phyloP scores from a whole-genome alignment of 2,888 invertebrate species.

The Pollenia angustigena region DNA sequence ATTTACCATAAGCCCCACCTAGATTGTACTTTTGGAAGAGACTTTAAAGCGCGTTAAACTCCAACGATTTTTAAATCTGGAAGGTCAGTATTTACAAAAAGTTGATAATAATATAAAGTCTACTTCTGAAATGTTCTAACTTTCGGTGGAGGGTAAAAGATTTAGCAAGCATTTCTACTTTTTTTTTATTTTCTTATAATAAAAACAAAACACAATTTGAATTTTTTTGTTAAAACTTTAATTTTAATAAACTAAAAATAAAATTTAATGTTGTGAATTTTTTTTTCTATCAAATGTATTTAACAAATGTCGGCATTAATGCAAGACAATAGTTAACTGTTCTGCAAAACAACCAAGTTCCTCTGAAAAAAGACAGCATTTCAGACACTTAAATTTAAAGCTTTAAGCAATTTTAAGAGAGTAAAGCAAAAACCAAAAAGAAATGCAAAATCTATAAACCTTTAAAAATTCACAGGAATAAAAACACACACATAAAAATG shows the following conservation, averaged over 20 bases:
- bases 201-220: background rate
- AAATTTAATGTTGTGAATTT: constrained; percentile 55
- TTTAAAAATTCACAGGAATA: constrained; percentile 65
- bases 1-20: too few species aligned
- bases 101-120: too few species aligned
- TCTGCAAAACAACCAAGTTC: background rate
- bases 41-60: too few species aligned
- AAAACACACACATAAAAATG: constrained; percentile 34
- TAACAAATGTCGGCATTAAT: constrained; percentile 10
- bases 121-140: too few species aligned
- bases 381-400: constrained; percentile 14
- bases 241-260: constrained; percentile 1
- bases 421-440: background rate
- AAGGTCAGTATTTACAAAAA: too few species aligned
- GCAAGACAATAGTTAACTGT: constrained; percentile 39
- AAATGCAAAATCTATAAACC: constrained; percentile 56
- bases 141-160: too few species aligned
- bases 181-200: background rate
- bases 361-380: background rate
- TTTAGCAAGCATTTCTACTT: background rate
- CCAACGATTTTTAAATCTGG: too few species aligned
- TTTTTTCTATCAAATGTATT: constrained; percentile 35
- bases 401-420: constrained; percentile 12
- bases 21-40: too few species aligned
- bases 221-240: constrained; percentile 10